Base-by-base conservation (phyloP, 2,888 invertebrate genomes). In the Phymatocera aterrima region DNA sequence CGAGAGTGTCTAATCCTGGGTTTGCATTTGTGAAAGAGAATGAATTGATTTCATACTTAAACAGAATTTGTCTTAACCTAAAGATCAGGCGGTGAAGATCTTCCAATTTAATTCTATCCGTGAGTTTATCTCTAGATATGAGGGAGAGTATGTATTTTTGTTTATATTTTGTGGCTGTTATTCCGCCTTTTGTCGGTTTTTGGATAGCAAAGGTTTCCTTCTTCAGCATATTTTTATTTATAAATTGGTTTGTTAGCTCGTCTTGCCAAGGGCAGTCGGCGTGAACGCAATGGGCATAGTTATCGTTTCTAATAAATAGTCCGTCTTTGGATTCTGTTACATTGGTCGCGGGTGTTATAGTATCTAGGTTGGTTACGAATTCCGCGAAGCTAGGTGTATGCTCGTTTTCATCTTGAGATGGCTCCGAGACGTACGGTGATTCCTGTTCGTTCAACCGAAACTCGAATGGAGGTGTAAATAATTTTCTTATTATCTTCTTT, bases 281-380 rank as follows among this genome's bases (percentile, higher is more conserved):
- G n/a, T n/a, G n/a, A 21, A 64, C 12, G 64, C 28, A 31, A 64
- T 64, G 64, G 5, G 24, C 64, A 24, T 64, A 64, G 40, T 64
- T 64, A 31, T 64, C 64, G 8, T 64, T 64, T 21, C 5, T n/a
- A 28, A 64, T 64, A 8, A 65, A 65, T 18, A 65, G 5, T 40
- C 65, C 43, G 65, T 65, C 65, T 34, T 15, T 65, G 65, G 65
- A 40, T 21, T 65, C 31, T 12, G 37, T 34, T 8, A 65, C 43
- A 12, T 65, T 65, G 18, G 65, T 5, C 15, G 34, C 10, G 1
- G 37, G 12, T 31, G 0, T 34, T 31, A 40, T 65, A 54, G 5
- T 24, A 10, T 54, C 8, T 24, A 54, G 21, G 10, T 6, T 54
- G 10, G 5, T 24, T 0, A 24, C 10, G 24, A 54, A 54, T 6